Conservation (phyloP, 2,888 invertebrate species). For the Thyatira batis region DNA sequence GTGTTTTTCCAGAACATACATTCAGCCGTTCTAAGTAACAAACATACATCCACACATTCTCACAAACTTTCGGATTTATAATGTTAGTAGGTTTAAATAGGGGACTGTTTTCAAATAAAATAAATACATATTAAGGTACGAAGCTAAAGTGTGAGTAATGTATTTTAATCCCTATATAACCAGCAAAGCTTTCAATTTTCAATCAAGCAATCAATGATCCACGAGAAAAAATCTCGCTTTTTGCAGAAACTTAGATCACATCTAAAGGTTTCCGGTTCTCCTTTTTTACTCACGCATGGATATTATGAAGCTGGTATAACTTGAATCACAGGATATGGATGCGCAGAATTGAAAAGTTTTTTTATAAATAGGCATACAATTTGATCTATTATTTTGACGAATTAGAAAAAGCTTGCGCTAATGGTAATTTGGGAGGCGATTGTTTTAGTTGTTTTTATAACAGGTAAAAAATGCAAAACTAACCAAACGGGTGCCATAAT, state of each 20-base stretch:
- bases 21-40: too few species aligned
- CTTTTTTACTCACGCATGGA: not conserved
- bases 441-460: not conserved
- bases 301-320: not conserved
- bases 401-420: not conserved
- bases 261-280: not conserved
- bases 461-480: not conserved
- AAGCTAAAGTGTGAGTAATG: not conserved
- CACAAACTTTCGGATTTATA: too few species aligned
- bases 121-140: not conserved
- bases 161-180: slow-evolving; percentile 4
- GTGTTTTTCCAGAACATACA: too few species aligned
- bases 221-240: slow-evolving; percentile 12
- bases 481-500: not conserved
- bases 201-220: slow-evolving; percentile 9
- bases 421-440: not conserved
- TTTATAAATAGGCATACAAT: not conserved
- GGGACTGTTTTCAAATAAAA: too few species aligned
- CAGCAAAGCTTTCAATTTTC: slow-evolving; percentile 14
- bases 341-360: not conserved
- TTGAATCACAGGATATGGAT: not conserved
- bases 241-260: not conserved
- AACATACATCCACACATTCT: too few species aligned
- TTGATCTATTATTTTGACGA: too few species aligned
- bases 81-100: too few species aligned